Conservation (phyloP, 2,888 invertebrate species). For the Mythimna vitellina region DNA sequence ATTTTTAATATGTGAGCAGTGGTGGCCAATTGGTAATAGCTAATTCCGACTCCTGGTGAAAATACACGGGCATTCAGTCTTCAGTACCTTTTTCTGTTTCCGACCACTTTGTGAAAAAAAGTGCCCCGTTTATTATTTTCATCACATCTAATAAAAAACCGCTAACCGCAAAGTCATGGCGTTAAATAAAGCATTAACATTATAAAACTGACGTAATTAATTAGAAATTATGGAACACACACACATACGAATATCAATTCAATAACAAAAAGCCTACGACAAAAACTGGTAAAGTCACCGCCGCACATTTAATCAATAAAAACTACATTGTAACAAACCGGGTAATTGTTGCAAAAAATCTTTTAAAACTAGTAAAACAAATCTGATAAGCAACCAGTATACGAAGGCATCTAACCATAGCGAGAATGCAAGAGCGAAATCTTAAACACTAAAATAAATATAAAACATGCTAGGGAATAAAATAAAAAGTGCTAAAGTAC, state of each 20-base stretch:
- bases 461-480: constrained; percentile 47
- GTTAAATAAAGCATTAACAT: neutral
- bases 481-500: constrained; percentile 30
- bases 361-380: constrained; percentile 66
- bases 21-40: no score
- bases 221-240: constrained; percentile 18
- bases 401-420: constrained; percentile 63
- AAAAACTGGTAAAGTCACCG: constrained; percentile 51
- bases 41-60: no score
- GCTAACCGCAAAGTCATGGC: neutral
- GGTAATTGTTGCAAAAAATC: constrained; percentile 72
- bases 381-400: constrained; percentile 73
- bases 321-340: constrained; percentile 63
- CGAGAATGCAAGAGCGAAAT: constrained; percentile 60
- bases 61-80: no score
- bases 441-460: constrained; percentile 41
- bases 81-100: no score
- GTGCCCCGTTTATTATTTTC: neutral
- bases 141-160: neutral
- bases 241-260: constrained; percentile 21
- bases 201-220: neutral
- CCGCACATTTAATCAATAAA: constrained; percentile 56
- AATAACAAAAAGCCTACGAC: constrained; percentile 40
- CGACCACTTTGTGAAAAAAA: neutral
- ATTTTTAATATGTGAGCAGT: no score